Conservation (phyloP, 2,888 invertebrate genomes). For the Tinea trinotella region DNA sequence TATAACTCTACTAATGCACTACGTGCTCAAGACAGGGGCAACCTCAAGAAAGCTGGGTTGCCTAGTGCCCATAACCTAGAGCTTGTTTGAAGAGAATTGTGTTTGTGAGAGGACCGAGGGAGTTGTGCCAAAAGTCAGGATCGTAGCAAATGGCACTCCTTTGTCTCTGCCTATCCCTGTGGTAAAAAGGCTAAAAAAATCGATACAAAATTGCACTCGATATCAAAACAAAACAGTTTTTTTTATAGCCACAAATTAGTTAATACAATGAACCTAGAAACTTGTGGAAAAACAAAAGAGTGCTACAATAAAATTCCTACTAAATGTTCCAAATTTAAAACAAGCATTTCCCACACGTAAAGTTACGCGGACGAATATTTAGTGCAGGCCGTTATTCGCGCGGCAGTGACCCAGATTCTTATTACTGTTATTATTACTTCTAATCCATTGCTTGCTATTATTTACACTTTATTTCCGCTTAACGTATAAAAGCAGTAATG, state of each 20-base stretch:
- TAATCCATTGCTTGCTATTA: constrained; percentile 28
- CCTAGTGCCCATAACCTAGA: too few species aligned
- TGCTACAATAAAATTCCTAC: constrained; percentile 15
- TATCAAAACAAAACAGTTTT: background rate
- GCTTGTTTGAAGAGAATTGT: too few species aligned
- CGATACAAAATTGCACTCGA: background rate
- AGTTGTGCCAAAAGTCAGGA: too few species aligned
- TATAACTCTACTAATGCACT: too few species aligned
- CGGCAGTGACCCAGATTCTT: constrained; percentile 65
- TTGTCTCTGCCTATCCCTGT: too few species aligned
- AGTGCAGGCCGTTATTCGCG: constrained; percentile 66
- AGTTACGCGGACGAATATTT: constrained; percentile 69
- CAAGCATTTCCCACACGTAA: constrained; percentile 73
- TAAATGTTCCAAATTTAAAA: constrained; percentile 67
- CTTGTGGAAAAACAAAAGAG: background rate
- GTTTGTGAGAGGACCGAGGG: too few species aligned
- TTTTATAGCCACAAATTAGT: background rate
- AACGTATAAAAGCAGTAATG: constrained; percentile 32
- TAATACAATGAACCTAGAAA: constrained; percentile 2
- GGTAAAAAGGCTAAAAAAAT: too few species aligned
- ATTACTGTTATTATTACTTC: background rate
- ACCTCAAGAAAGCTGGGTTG: too few species aligned
- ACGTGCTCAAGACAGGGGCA: too few species aligned
- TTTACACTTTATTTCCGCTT: constrained; percentile 24
- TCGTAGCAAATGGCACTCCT: too few species aligned